Conservation (phyloP, 1,140 invertebrate species). For the Meteorus sp. region DNA sequence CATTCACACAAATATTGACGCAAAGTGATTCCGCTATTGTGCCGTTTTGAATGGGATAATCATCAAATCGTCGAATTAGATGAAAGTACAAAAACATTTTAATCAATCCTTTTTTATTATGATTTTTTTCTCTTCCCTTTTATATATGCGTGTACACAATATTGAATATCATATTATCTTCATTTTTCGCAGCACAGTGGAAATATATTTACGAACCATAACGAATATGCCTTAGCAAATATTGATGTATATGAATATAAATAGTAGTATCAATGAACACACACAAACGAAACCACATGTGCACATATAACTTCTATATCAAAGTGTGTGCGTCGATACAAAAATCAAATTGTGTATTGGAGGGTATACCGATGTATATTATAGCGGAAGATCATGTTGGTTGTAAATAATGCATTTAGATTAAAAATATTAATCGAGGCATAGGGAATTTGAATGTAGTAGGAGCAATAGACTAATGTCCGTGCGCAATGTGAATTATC, state of each 20-base stretch:
- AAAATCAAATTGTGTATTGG: neutral
- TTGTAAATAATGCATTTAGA: slow-evolving; percentile 13
- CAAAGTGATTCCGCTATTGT: too few relatives aligned
- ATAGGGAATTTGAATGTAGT: neutral
- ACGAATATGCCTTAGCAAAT: slow-evolving; percentile 50
- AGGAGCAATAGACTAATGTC: neutral
- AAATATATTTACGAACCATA: too few relatives aligned
- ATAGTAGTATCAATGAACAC: neutral
- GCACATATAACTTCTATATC: neutral
- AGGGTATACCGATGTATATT: slow-evolving; percentile 1
- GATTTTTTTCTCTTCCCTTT: too few relatives aligned
- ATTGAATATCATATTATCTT: too few relatives aligned
- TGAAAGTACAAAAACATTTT: slow-evolving; percentile 14
- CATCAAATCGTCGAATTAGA: slow-evolving; percentile 13
- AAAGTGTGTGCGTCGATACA: neutral
- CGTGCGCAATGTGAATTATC: neutral
- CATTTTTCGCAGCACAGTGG: neutral
- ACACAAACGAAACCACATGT: neutral
- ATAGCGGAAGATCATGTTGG: slow-evolving; percentile 7
- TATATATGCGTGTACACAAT: too few relatives aligned
- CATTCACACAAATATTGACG: too few relatives aligned
- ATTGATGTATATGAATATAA: slow-evolving; percentile 27
- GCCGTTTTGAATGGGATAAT: too few relatives aligned
- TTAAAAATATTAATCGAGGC: neutral
- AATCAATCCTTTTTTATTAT: too few relatives aligned